Conservation (phyloP, 2,888 invertebrate genomes). For the Caenorhabditis macrosperma region DNA sequence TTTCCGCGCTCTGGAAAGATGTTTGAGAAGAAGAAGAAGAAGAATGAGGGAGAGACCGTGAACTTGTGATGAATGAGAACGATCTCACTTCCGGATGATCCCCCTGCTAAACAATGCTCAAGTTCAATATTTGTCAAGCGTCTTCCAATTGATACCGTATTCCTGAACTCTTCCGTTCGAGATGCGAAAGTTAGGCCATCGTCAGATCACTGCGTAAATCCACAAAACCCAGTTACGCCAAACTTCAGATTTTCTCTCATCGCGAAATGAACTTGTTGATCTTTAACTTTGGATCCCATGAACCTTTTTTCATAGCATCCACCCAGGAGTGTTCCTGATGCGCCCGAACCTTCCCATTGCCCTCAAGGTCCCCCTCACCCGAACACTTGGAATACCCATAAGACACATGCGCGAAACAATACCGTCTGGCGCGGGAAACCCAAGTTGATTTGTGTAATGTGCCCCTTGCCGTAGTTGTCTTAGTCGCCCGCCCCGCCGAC, state of each 20-base stretch:
- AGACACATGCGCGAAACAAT: slow-evolving; percentile 47
- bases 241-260: no score
- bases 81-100: not conserved
- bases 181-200: no score
- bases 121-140: not conserved
- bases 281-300: no score
- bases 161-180: no score
- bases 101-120: not conserved
- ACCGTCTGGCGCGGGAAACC: slow-evolving; percentile 26
- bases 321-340: not conserved
- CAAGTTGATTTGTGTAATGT: slow-evolving; percentile 52
- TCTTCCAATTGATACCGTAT: no score
- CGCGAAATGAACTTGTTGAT: no score
- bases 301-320: no score
- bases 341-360: not conserved
- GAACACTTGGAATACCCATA: slow-evolving; percentile 26
- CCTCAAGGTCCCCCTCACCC: not conserved
- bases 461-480: not conserved
- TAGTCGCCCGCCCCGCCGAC: not conserved
- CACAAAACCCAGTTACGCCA: no score
- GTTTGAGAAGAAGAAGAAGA: not conserved
- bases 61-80: not conserved
- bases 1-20: slow-evolving; percentile 8
- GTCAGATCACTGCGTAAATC: no score
- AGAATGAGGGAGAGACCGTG: not conserved